Conservation (phyloP, 2,888 invertebrate species). For the Platypus cylindrus region DNA sequence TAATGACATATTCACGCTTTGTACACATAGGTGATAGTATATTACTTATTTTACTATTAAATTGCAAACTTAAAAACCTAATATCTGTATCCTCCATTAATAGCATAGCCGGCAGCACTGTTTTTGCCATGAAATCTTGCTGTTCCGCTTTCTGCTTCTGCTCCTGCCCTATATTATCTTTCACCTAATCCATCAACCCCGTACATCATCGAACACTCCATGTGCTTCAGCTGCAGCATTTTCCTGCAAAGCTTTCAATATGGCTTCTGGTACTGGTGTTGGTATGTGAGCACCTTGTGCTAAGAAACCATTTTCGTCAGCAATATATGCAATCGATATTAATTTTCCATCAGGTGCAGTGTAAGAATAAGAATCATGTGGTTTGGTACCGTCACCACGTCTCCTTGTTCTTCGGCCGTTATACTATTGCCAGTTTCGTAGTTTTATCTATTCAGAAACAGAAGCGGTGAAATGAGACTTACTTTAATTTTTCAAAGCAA, state of each 20-base stretch:
- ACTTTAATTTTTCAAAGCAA: no score
- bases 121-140: neutral
- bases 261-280: constrained; percentile 46
- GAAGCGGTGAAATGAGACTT: no score
- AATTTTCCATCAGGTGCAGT: constrained; percentile 26
- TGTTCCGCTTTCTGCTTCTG: neutral
- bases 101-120: constrained; percentile 4
- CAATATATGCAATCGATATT: constrained; percentile 33
- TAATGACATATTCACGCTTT: no score
- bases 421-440: constrained; percentile 48
- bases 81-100: constrained; percentile 11
- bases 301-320: constrained; percentile 45
- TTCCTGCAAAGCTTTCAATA: constrained; percentile 32
- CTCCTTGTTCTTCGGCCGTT: constrained; percentile 29
- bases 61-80: no score
- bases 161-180: constrained; percentile 9
- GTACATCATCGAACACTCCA: constrained; percentile 14
- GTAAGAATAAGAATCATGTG: constrained; percentile 23
- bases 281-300: constrained; percentile 44
- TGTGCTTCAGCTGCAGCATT: constrained; percentile 24
- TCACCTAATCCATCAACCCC: constrained; percentile 19
- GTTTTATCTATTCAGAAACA: constrained; percentile 23
- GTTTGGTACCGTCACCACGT: constrained; percentile 24
- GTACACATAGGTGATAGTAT: no score
- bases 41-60: no score